Conservation (phyloP, 2,113 vertebrate genomes). For the Lethenteron reissneri region DNA sequence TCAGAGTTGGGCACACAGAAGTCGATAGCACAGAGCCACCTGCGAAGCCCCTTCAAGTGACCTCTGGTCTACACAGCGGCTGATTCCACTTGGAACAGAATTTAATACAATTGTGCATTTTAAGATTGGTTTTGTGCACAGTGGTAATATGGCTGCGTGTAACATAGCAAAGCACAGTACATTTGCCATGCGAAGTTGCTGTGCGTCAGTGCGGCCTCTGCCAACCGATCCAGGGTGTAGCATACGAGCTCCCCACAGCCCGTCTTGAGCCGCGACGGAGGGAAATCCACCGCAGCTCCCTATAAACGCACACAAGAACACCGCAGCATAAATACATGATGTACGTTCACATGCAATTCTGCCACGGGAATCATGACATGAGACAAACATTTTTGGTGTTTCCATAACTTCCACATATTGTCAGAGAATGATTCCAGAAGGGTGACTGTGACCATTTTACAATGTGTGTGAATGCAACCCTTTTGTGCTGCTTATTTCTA, state of each 20-base stretch:
- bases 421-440: no score
- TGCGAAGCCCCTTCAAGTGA: background rate
- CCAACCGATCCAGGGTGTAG: constrained; percentile 65
- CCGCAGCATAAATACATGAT: no score
- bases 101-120: background rate
- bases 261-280: constrained; percentile 73
- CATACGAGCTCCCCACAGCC: constrained; percentile 71
- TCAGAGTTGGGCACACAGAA: background rate
- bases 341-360: no score
- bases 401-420: no score
- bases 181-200: constrained; percentile 53
- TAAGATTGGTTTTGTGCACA: background rate
- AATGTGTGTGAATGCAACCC: no score
- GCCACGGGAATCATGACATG: no score
- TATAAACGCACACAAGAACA: constrained; percentile 17
- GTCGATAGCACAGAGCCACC: no score
- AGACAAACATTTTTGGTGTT: no score
- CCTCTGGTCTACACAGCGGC: background rate
- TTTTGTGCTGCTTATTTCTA: no score
- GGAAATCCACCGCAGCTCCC: constrained; percentile 75
- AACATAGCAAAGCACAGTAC: constrained; percentile 20
- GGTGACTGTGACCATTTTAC: no score
- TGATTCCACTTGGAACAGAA: background rate
- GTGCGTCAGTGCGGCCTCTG: constrained; percentile 57
- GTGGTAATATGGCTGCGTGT: background rate